Evolutionary conservation across 2,888 invertebrate genomes (phyloP).

Genomic region (Candidula unifasciata): DNA sequence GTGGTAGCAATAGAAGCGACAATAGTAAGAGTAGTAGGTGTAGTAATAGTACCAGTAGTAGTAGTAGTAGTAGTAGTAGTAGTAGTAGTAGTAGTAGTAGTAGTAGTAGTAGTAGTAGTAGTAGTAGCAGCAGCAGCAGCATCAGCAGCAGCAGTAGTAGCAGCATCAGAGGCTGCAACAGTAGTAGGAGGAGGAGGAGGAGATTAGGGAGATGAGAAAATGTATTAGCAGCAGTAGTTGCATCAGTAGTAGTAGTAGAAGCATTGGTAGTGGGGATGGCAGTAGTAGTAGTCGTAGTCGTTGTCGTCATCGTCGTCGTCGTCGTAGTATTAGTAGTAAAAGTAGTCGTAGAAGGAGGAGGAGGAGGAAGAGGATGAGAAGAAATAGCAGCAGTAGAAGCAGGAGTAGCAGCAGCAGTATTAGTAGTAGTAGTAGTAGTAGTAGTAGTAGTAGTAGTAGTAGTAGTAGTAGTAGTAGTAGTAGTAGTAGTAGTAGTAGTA

Average conservation of each 20-base stretch:
- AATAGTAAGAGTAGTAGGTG: too few species aligned
- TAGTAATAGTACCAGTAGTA: neutral
- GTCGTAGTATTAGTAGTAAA: constrained; percentile 21
- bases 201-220: neutral
- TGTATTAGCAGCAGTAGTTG: neutral
- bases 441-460: constrained; percentile 43
- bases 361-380: neutral
- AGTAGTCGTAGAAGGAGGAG: constrained; percentile 23
- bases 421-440: constrained; percentile 43
- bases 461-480: constrained; percentile 41
- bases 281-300: constrained; percentile 4
- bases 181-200: neutral
- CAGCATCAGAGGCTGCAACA: neutral
- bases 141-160: too few species aligned
- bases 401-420: too few species aligned
- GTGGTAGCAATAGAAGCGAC: neutral
- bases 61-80: neutral
- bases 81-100: neutral
- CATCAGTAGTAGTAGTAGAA: neutral
- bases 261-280: too few species aligned
- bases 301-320: neutral
- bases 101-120: neutral
- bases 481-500: constrained; percentile 29
- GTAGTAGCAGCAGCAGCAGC: too few species aligned
- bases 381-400: constrained; percentile 39